Conservation (phyloP, 2,113 vertebrate species). For the Motacilla alba region DNA sequence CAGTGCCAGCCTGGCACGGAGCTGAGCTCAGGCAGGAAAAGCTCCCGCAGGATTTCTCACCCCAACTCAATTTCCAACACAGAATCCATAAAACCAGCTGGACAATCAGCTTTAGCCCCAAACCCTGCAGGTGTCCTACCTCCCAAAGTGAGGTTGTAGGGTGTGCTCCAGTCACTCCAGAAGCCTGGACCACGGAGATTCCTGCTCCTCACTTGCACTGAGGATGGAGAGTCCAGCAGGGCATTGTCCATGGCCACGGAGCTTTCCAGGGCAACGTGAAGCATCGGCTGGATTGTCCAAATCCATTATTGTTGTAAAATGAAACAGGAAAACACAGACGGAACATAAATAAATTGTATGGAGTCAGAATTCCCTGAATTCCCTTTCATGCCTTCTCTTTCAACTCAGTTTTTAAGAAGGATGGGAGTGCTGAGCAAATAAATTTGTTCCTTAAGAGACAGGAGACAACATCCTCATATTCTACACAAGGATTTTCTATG, state of each 20-base stretch:
- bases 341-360: background rate
- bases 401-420: background rate
- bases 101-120: background rate
- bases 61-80: accelerated
- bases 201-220: constrained; percentile 78
- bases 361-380: background rate
- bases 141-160: constrained; percentile 65
- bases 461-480: background rate
- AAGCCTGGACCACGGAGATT: constrained; percentile 45
- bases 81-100: background rate
- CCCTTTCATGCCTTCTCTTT: background rate
- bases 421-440: background rate
- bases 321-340: background rate
- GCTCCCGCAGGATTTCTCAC: background rate
- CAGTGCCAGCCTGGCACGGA: background rate
- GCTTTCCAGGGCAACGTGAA: constrained; percentile 37
- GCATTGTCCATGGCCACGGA: constrained; percentile 63
- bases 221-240: constrained; percentile 68
- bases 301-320: background rate
- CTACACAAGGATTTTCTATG: background rate
- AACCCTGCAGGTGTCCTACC: constrained; percentile 57
- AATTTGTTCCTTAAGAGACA: background rate
- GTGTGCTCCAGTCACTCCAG: constrained; percentile 90
- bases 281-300: constrained; percentile 66
- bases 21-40: background rate